Conservation (phyloP, 2,113 vertebrate species). For the Hipposideros armiger region DNA sequence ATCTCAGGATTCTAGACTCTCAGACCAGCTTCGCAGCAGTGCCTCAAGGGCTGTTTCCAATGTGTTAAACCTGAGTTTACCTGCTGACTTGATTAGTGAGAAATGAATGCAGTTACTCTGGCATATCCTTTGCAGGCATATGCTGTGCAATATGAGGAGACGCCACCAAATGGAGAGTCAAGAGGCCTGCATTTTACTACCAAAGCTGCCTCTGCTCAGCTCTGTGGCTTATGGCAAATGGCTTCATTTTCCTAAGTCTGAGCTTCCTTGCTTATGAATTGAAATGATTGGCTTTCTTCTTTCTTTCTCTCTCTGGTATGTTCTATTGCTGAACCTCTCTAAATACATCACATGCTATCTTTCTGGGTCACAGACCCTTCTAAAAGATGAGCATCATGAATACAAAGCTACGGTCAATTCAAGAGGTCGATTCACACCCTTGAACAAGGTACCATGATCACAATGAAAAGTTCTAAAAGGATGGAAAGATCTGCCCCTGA, state of each 20-base stretch:
- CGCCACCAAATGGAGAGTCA: neutral
- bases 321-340: constrained; percentile 5
- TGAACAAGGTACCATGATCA: constrained; percentile 14
- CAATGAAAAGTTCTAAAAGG: neutral
- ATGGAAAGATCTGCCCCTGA: constrained; percentile 5
- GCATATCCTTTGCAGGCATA: neutral
- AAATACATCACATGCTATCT: neutral
- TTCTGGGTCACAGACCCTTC: neutral
- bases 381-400: constrained; percentile 29
- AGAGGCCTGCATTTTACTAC: neutral
- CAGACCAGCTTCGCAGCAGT: neutral
- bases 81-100: constrained; percentile 46
- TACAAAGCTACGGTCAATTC: neutral
- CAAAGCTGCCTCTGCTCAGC: neutral
- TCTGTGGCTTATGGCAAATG: neutral
- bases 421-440: constrained; percentile 21
- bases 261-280: neutral
- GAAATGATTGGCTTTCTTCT: neutral
- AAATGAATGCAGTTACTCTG: neutral
- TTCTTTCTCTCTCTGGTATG: neutral
- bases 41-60: constrained; percentile 29
- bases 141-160: neutral
- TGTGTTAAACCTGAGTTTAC: constrained; percentile 53
- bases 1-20: neutral
- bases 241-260: neutral